phyloP scores from a whole-genome alignment of 2,797 vertebrate species.

The Salarias fasciatus region DNA sequence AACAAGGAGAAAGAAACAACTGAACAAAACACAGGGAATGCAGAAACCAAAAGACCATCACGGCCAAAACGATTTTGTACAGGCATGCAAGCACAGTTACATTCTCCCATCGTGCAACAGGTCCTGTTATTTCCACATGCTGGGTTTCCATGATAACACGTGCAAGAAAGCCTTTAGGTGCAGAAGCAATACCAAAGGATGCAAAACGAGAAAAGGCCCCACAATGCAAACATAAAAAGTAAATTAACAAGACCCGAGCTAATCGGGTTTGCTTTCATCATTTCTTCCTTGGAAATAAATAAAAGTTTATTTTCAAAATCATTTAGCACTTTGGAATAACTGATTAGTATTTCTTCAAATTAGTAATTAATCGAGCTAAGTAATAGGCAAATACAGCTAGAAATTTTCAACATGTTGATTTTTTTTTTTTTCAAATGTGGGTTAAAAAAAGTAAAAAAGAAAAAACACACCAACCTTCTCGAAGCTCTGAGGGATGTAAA shows the following conservation, averaged over 20 bases:
- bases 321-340: slow-evolving; percentile 82
- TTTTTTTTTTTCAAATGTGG: slow-evolving; percentile 90
- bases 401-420: slow-evolving; percentile 80
- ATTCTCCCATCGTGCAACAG: slow-evolving; percentile 98
- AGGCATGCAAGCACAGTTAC: slow-evolving; percentile 95
- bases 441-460: slow-evolving; percentile 99
- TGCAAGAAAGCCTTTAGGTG: slow-evolving; percentile 90
- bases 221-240: slow-evolving; percentile 96
- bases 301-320: slow-evolving; percentile 75
- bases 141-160: slow-evolving; percentile 94
- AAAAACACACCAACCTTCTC: slow-evolving; percentile 99
- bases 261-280: slow-evolving; percentile 89
- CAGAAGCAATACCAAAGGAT: slow-evolving; percentile 98
- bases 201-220: slow-evolving; percentile 96
- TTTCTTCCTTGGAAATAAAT: slow-evolving; percentile 80
- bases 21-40: slow-evolving; percentile 70
- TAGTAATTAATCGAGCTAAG: slow-evolving; percentile 76
- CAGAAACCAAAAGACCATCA: slow-evolving; percentile 70
- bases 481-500: slow-evolving; percentile 99
- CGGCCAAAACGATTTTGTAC: slow-evolving; percentile 75
- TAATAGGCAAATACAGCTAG: slow-evolving; percentile 77
- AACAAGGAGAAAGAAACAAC: slow-evolving; percentile 53
- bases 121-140: slow-evolving; percentile 87
- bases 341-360: slow-evolving; percentile 80
- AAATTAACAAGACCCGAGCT: slow-evolving; percentile 86